Evolutionary conservation across 53 echinoderm and acorn worm genomes (phyloP), one percentile per base, ranked within the genome.

Genomic region (Crossaster papposus): DNA sequence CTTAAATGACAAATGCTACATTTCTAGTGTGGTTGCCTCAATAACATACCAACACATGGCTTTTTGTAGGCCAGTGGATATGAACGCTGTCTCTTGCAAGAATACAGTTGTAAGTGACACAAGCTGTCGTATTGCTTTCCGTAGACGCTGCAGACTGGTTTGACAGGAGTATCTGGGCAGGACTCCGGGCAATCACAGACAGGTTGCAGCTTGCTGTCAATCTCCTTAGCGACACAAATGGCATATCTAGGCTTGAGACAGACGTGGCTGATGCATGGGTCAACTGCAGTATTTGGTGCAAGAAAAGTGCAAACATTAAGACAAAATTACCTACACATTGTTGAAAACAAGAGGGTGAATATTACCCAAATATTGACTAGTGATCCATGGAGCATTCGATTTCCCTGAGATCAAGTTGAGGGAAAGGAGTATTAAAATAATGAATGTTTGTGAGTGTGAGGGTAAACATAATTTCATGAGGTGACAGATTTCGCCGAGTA

Each of bases 61-160:
- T 88, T 79, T 14, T 90, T 30, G 50, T 88, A 91, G 20, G 97
- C 97, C 79, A 95, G 30, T 5, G 86, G 91, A 31, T 94, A 95
- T 33, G 38, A 70, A 72, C 90, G 91, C 23, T 68, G 78, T 89
- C 93, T 95, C 83, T 94, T 86, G 89, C 97, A 97, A 0, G 93
- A 82, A 79, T 80, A 88, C 80, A 76, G 77, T 73, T 93, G 94
- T 14, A 97, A 83, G 50, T 91, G 64, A 70, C 97, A 97, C 44
- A 91, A 38, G 81, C 91, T 97, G 58, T 95, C 94, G 37, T 95
- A 97, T 82, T 97, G 95, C 70, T 91, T 94, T 81, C 97, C 97
- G 70, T 94, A 97, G 9, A 93, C 95, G 62, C 97, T 97, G 90
- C 97, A 97, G 37, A 97, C 97, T 10, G 95, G 95, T n/a, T 70